Evolutionary conservation across 2,888 invertebrate genomes (phyloP), one percentile per base, ranked within the genome.

Genomic region (Pachycephus smyrnensis): DNA sequence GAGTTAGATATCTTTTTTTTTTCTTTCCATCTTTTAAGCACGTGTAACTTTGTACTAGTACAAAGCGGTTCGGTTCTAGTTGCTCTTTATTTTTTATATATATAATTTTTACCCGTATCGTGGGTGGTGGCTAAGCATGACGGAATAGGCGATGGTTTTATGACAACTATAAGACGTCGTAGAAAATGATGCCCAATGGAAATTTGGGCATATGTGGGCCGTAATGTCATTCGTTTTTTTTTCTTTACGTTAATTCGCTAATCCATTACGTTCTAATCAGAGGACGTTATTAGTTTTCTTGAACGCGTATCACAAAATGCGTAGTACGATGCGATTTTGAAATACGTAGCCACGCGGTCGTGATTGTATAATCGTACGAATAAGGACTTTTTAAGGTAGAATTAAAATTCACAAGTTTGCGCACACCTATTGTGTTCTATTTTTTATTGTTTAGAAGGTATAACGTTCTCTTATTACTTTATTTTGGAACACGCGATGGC

Each of bases 91-190:
- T 40, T 23, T 55, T 55, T 55, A 40, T 6, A 35, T 55, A 55
- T 9, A 55, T 55, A 23, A 55, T 23, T 2, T 55, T 55, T 55
- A 6, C 2, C 23, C 55, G 23, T 23, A 2, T 55, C 40, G 73
- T 79, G 81, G 85, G 82, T 83, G 83, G 80, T 82, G 86, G 82
- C 81, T 73, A 71, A 83, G 84, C 83, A 82, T 83, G 82, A 75
- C 55, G 55, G 55, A 55, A 55, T 9, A 23, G 23, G 23, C 55
- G 15, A 55, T 55, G 55, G 55, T 55, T 55, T 23, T 23, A 55
- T 55, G 23, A 55, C 55, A 9, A 55, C 23, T 23, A 23, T 9
- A 55, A 40, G 23, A 55, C 55, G 55, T 55, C 55, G 23, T 55
- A 23, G 23, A 55, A n/a, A n/a, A 9, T 55, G 23, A 55, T 55